Evolutionary conservation across 2,888 invertebrate species (phyloP).

Genomic region (Cabera pusaria): DNA sequence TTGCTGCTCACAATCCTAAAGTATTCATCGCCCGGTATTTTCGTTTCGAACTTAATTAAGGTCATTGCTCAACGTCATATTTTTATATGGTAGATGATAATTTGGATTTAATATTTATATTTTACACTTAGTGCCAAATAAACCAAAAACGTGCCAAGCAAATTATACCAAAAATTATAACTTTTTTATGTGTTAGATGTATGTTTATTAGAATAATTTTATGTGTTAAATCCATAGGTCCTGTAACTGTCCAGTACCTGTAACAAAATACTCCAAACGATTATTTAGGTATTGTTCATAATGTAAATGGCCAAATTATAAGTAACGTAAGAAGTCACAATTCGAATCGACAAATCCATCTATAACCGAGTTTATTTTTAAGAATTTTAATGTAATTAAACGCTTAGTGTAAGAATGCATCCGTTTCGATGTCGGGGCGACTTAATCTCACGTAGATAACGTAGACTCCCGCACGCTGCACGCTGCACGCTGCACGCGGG

Average conservation of each 20-base stretch:
- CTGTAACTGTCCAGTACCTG: constrained; percentile 81
- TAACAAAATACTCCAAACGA: constrained; percentile 75
- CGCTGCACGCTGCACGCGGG: too few species aligned
- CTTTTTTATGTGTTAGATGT: constrained; percentile 33
- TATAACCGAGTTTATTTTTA: constrained; percentile 8
- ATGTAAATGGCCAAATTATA: constrained; percentile 28
- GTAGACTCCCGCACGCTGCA: constrained; percentile 28
- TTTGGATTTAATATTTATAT: constrained; percentile 48
- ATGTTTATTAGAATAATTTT: constrained; percentile 34
- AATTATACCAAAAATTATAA: constrained; percentile 43
- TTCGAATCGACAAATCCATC: constrained; percentile 10
- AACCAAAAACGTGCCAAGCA: constrained; percentile 54
- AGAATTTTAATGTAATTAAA: constrained; percentile 5
- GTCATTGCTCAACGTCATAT: constrained; percentile 68
- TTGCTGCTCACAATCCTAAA: constrained; percentile 52
- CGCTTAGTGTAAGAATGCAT: constrained; percentile 24
- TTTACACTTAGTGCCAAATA: constrained; percentile 55
- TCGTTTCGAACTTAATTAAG: constrained; percentile 57
- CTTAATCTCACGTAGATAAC: constrained; percentile 21
- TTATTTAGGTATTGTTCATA: too few species aligned
- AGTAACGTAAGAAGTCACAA: constrained; percentile 6
- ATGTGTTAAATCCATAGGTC: constrained; percentile 52
- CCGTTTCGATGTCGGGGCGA: constrained; percentile 38
- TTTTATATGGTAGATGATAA: constrained; percentile 53
- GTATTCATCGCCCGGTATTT: constrained; percentile 77